Conservation (phyloP, 2,797 vertebrate species). For the Cheirogaleus major region DNA sequence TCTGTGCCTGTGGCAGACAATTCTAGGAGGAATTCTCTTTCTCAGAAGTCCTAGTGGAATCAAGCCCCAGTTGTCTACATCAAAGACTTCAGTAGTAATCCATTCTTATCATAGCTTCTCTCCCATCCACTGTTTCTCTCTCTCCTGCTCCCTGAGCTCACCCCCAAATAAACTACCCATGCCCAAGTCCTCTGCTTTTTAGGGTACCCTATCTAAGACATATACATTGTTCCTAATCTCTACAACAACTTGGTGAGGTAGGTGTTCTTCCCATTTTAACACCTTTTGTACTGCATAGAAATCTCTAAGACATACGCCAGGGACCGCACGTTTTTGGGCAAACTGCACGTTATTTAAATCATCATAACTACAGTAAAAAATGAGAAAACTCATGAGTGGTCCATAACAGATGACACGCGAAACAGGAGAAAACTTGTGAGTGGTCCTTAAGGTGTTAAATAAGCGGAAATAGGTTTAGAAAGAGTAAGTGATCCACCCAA, state of each 20-base stretch:
- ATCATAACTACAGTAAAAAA: too few relatives aligned
- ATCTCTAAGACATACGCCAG: too few relatives aligned
- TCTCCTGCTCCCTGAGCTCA: background rate
- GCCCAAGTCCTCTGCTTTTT: background rate
- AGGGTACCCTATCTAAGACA: background rate
- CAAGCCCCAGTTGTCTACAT: background rate
- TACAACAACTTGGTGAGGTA: background rate
- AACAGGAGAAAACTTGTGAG: too few relatives aligned
- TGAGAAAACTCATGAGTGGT: too few relatives aligned
- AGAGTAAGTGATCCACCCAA: background rate
- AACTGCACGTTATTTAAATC: too few relatives aligned
- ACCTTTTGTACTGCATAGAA: too few relatives aligned
- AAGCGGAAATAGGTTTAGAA: background rate
- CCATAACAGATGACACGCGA: too few relatives aligned
- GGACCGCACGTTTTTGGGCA: too few relatives aligned
- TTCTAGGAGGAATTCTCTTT: background rate
- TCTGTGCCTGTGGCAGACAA: background rate
- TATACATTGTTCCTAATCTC: background rate
- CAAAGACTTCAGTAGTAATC: background rate
- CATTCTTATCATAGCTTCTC: background rate
- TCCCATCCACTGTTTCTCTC: background rate
- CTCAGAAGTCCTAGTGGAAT: background rate
- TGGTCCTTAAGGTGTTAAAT: background rate
- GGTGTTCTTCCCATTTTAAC: background rate
- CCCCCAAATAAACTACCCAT: background rate